These are phyloP conservation scores for Lepilemur septentrionalis DNA, from an alignment of 2,797 vertebrate genomes.

Conservation along the genomic window DNA sequence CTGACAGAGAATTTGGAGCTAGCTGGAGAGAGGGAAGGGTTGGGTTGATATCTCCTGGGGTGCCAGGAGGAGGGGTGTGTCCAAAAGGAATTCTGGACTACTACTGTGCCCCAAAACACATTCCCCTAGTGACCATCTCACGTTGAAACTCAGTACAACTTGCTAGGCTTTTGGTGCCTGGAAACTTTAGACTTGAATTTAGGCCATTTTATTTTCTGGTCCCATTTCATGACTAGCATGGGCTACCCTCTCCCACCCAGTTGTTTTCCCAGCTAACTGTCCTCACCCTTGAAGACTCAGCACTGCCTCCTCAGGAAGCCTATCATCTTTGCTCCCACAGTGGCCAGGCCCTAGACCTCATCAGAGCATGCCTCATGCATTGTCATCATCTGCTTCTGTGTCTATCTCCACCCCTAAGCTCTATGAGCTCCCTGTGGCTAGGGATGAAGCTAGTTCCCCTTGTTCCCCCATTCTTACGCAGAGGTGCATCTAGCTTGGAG, in stretches of 20 bases:
- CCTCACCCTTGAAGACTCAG: not conserved
- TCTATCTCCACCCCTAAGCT: not conserved
- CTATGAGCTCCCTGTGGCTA: not conserved
- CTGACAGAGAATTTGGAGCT: slow-evolving; percentile 1
- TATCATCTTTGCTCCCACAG: not conserved
- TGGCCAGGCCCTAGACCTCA: not conserved
- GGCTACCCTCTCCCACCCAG: not conserved
- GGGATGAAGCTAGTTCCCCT: not conserved
- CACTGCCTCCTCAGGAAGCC: not conserved
- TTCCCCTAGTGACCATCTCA: not conserved
- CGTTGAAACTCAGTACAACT: not conserved
- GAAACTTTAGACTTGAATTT: not conserved
- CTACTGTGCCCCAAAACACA: not conserved
- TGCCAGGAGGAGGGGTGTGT: not conserved
- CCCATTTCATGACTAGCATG: not conserved
- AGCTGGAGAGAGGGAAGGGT: not conserved
- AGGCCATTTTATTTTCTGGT: not conserved
- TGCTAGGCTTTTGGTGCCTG: not conserved
- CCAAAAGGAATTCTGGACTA: not conserved
- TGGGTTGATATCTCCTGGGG: not conserved
- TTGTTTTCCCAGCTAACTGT: not conserved
- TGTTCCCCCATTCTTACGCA: not conserved
- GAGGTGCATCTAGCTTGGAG: not conserved
- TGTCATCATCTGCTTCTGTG: not conserved
- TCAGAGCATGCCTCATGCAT: not conserved